A percentile compares a stretch with the other conserved stretches of the same genome.
Conservation (phyloP, 2,113 vertebrate species). For the Pithys albifrons region DNA sequence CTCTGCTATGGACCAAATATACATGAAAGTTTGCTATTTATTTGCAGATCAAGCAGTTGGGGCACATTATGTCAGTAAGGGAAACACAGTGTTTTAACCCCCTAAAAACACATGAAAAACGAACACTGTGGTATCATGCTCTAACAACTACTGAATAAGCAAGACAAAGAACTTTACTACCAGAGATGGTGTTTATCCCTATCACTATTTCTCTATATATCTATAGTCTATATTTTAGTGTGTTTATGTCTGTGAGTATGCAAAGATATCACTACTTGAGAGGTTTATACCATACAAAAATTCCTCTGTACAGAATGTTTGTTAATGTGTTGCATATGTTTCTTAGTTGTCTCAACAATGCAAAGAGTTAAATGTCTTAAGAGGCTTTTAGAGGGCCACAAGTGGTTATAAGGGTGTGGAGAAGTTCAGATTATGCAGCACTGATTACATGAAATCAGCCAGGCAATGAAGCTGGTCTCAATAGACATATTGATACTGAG, state of each 20-base stretch:
- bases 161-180: not conserved
- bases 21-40: not conserved
- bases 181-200: not conserved
- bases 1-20: not conserved
- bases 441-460: not conserved
- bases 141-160: not conserved
- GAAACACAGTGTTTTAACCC: not conserved
- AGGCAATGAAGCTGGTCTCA: not conserved
- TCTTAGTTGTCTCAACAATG: not conserved
- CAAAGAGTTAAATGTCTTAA: not conserved
- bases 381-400: not conserved
- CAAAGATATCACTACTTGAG: not conserved
- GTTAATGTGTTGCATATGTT: not conserved
- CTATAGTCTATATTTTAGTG: not conserved
- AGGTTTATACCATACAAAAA: not conserved
- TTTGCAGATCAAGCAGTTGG: not conserved
- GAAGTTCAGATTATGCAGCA: not conserved
- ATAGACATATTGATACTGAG: not conserved
- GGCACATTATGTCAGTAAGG: not conserved
- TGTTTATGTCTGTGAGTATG: not conserved
- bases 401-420: not conserved
- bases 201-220: not conserved
- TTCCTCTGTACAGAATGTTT: not conserved
- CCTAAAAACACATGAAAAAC: not conserved
- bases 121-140: not conserved